phyloP scores from a whole-genome alignment of 1,140 invertebrate genomes.

The Bradynema listronoti region DNA sequence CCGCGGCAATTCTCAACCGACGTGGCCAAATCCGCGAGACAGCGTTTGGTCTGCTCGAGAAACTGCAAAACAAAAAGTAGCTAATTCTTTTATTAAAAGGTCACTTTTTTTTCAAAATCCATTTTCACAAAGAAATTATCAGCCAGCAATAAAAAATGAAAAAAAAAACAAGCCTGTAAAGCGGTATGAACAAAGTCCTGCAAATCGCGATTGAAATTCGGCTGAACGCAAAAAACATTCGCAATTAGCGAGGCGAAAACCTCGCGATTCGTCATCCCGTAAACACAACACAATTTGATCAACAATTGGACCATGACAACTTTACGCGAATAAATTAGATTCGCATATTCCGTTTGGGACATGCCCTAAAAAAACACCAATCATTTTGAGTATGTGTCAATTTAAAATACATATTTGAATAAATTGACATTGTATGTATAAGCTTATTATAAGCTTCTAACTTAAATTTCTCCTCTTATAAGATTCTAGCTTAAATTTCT shows the following conservation, averaged over 20 bases:
- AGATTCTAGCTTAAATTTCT: neutral
- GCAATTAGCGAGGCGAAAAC: neutral
- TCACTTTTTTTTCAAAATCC: neutral
- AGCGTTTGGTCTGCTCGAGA: neutral
- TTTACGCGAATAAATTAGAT: slow-evolving; percentile 3
- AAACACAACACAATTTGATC: slow-evolving; percentile 5
- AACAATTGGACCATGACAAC: slow-evolving; percentile 1
- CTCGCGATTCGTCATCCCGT: neutral
- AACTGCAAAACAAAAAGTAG: no score
- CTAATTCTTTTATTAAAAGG: no score
- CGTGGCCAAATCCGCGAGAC: neutral
- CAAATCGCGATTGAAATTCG: neutral
- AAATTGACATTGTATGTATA: neutral
- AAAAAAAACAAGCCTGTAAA: neutral
- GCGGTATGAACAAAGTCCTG: neutral
- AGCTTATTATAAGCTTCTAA: neutral
- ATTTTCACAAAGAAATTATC: neutral
- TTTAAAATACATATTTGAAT: neutral
- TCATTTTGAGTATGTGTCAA: no score
- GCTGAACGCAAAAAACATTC: slow-evolving; percentile 1
- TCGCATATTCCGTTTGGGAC: neutral
- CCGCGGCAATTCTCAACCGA: neutral
- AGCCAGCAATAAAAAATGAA: neutral
- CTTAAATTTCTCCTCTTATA: neutral
- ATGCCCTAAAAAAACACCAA: slow-evolving; percentile 13